A percentile compares a stretch with the other conserved stretches of the same genome.
These are phyloP conservation scores for Nomada fabriciana DNA, from an alignment of 2,888 invertebrate genomes.

Conservation along the genomic window DNA sequence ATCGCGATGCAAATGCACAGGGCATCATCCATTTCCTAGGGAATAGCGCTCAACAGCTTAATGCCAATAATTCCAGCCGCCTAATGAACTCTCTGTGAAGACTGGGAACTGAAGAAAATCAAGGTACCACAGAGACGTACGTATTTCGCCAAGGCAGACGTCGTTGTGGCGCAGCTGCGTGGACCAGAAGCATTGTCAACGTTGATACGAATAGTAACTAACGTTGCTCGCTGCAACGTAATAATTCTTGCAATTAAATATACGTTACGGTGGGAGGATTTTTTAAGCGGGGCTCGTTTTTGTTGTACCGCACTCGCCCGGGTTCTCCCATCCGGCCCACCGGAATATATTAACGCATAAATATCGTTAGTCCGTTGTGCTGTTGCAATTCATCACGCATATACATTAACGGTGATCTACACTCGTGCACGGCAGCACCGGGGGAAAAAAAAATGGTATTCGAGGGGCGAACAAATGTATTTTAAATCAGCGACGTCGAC, in stretches of 20 bases:
- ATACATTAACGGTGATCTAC: slow-evolving; percentile 57
- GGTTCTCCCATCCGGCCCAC: neutral
- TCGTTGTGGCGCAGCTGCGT: slow-evolving; percentile 34
- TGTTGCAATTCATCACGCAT: slow-evolving; percentile 56
- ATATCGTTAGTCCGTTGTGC: slow-evolving; percentile 49
- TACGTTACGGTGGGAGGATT: slow-evolving; percentile 40
- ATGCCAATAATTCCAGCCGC: neutral
- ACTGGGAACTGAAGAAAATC: neutral
- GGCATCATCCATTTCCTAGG: too few relatives aligned
- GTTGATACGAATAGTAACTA: slow-evolving; percentile 45
- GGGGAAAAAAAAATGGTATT: slow-evolving; percentile 32
- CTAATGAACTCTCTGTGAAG: neutral
- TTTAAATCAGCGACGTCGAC: slow-evolving; percentile 45
- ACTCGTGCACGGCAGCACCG: slow-evolving; percentile 24
- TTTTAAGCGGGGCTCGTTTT: slow-evolving; percentile 38
- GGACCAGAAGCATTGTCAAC: slow-evolving; percentile 31
- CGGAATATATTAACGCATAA: slow-evolving; percentile 55
- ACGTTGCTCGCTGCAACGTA: slow-evolving; percentile 33
- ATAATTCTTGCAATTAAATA: slow-evolving; percentile 67
- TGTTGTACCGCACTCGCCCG: slow-evolving; percentile 17
- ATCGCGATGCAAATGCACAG: too few relatives aligned
- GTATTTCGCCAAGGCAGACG: slow-evolving; percentile 17
- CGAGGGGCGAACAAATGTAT: slow-evolving; percentile 51
- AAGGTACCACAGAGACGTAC: neutral
- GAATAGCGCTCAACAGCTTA: neutral